These are phyloP conservation scores for Threskiornis aethiopicus DNA, from an alignment of 2,797 vertebrate genomes.

Conservation along the genomic window DNA sequence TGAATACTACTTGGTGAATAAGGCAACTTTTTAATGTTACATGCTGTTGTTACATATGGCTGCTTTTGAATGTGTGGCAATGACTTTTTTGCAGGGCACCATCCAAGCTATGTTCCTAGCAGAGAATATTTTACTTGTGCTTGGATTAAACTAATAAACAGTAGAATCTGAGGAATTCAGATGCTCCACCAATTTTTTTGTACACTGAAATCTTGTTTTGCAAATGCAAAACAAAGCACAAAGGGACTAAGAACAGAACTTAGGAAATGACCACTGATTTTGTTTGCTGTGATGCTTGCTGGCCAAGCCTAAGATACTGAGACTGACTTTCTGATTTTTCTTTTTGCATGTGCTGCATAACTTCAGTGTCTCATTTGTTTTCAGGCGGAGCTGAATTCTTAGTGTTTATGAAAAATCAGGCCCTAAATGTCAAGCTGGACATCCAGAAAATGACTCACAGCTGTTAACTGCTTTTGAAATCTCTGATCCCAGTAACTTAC, in stretches of 20 bases:
- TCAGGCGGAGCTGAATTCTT: background rate
- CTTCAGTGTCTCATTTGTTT: background rate
- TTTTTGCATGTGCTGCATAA: background rate
- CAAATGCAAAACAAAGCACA: slow-evolving; percentile 49
- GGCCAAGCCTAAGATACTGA: background rate
- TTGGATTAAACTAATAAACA: slow-evolving; percentile 52
- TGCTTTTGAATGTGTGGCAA: background rate
- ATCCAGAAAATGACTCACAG: background rate
- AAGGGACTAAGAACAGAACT: slow-evolving; percentile 31
- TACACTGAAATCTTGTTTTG: slow-evolving; percentile 35
- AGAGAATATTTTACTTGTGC: slow-evolving; percentile 1
- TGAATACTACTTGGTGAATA: background rate
- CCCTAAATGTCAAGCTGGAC: background rate
- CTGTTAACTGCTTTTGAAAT: background rate
- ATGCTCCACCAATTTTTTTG: background rate
- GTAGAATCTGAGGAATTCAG: slow-evolving; percentile 15
- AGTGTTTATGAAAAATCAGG: background rate
- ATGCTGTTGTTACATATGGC: background rate
- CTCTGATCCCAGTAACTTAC: background rate
- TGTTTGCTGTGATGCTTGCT: slow-evolving; percentile 37
- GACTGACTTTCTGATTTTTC: background rate
- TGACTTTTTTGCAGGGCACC: background rate
- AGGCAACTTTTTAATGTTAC: background rate
- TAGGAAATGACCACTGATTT: slow-evolving; percentile 42
- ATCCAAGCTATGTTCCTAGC: background rate